Conservation (phyloP, 2,797 vertebrate genomes). For the Xiphophorus birchmanni region DNA sequence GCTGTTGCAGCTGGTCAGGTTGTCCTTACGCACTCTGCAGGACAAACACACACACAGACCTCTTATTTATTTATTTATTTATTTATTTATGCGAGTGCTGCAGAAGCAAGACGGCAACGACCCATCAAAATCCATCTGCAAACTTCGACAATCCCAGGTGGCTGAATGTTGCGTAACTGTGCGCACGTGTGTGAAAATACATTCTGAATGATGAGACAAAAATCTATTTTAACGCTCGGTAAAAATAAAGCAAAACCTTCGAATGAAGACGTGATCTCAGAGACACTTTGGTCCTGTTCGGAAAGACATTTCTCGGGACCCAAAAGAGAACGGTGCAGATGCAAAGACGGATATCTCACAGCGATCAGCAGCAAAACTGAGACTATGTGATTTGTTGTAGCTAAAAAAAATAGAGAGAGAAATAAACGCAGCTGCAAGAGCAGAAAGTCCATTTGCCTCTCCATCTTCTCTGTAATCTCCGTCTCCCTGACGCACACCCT, state of each 20-base stretch:
- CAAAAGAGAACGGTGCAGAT: constrained; percentile 26
- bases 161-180: constrained; percentile 45
- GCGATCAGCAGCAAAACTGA: constrained; percentile 34
- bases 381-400: constrained; percentile 8
- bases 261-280: constrained; percentile 44
- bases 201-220: constrained; percentile 22
- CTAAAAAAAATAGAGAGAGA: constrained; percentile 3
- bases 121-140: constrained; percentile 50
- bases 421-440: constrained; percentile 9
- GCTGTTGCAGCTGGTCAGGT: constrained; percentile 87
- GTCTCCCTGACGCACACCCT: constrained; percentile 27
- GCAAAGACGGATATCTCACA: constrained; percentile 36
- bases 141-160: constrained; percentile 34
- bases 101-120: constrained; percentile 26
- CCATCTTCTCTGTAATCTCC: constrained; percentile 19
- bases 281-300: constrained; percentile 60
- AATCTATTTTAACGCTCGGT: constrained; percentile 39
- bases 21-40: constrained; percentile 92
- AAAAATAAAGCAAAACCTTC: constrained; percentile 57
- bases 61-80: constrained; percentile 54
- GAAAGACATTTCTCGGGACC: constrained; percentile 46
- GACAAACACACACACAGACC: constrained; percentile 30
- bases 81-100: constrained; percentile 51
- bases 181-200: constrained; percentile 38
- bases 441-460: constrained; percentile 29